Percentiles rank a stretch among this genome's conserved stretches.
Evolutionary conservation across 1,140 invertebrate genomes (phyloP).

Genomic region (Megalonaias nervosa): DNA sequence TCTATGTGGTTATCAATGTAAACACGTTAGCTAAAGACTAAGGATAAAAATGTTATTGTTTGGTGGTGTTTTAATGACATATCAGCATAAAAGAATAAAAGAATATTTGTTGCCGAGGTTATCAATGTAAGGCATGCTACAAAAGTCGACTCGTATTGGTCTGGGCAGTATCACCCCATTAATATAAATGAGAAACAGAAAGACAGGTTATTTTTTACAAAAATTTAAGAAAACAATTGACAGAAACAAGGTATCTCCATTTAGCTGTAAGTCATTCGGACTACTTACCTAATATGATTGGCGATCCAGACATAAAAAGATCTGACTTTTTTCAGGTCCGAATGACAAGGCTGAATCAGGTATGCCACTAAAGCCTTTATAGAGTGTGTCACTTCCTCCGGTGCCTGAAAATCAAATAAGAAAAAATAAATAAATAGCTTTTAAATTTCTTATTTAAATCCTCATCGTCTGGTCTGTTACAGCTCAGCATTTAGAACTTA

Average conservation of each 20-base stretch:
- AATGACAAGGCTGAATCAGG: slow-evolving; percentile 21
- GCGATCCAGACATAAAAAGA: slow-evolving; percentile 31
- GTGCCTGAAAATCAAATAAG: slow-evolving; percentile 6
- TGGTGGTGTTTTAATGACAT: too few species aligned
- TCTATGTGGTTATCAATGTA: not conserved
- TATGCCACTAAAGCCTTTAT: slow-evolving; percentile 19
- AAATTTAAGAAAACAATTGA: not conserved
- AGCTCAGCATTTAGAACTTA: too few species aligned
- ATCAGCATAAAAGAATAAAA: too few species aligned
- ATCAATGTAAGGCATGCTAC: not conserved
- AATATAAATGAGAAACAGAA: not conserved
- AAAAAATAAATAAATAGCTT: too few species aligned
- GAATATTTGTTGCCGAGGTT: too few species aligned
- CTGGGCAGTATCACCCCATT: not conserved
- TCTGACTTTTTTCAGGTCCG: slow-evolving; percentile 28
- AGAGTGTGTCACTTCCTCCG: slow-evolving; percentile 19
- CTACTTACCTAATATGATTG: slow-evolving; percentile 25
- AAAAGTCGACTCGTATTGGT: not conserved
- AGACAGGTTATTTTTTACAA: not conserved
- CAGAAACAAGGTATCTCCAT: not conserved
- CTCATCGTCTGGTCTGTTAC: too few species aligned
- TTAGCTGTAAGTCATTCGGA: not conserved
- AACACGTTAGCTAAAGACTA: not conserved
- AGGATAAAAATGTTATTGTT: too few species aligned
- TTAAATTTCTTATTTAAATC: too few species aligned